phyloP scores from a whole-genome alignment of 2,113 vertebrate genomes.

The Seriola aureovittata region DNA sequence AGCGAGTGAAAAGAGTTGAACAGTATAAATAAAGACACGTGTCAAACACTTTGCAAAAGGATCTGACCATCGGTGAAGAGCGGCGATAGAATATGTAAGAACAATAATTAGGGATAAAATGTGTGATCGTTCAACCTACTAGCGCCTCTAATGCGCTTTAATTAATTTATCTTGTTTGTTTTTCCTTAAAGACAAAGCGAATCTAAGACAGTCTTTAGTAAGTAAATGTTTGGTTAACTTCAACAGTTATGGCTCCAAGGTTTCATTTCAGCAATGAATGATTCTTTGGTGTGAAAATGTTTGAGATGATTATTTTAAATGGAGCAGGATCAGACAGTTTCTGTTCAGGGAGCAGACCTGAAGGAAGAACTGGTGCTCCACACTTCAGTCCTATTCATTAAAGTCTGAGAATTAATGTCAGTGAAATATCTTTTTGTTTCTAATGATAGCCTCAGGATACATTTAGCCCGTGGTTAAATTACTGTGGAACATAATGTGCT shows the following conservation, averaged over 20 bases:
- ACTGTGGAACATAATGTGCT: conserved; percentile 9
- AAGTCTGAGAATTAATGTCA: neutral
- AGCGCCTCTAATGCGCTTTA: too few species aligned
- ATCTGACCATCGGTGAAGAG: too few species aligned
- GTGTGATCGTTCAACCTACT: too few species aligned
- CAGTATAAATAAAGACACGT: too few species aligned
- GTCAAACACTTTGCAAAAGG: too few species aligned
- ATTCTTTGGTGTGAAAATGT: neutral
- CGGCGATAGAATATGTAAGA: too few species aligned
- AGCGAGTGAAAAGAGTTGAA: too few species aligned
- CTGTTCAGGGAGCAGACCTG: conserved; percentile 1
- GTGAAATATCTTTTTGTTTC: conserved; percentile 12
- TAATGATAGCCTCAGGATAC: neutral
- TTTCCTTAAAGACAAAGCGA: too few species aligned
- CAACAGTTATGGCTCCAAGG: neutral
- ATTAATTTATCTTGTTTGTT: too few species aligned
- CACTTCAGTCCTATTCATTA: neutral
- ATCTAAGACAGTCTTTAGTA: neutral
- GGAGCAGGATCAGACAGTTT: neutral
- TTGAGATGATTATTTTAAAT: neutral
- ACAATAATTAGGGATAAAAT: too few species aligned
- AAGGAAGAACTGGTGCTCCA: neutral
- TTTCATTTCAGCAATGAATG: too few species aligned
- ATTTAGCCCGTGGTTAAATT: conserved; percentile 22
- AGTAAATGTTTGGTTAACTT: too few species aligned